Base-by-base conservation (phyloP, 2,113 vertebrate genomes). In the Dendropsophus ebraccatus region DNA sequence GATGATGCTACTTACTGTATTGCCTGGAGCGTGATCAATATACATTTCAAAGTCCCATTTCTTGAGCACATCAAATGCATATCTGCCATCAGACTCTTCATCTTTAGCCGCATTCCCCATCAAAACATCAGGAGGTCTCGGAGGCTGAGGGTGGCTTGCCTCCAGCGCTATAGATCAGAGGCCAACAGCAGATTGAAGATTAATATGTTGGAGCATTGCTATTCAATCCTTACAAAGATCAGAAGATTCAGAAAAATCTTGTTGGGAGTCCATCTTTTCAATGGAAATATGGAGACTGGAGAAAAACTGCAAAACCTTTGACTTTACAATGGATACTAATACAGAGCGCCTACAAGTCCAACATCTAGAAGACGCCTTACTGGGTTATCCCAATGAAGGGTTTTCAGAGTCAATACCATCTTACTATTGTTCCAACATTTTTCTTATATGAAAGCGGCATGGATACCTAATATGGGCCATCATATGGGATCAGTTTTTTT, bases 11-110 rank as follows among this genome's bases (percentile, higher is more conserved):
- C n/a, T 25, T 28, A 60, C 25, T 58, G 32, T 25, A 21, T 79
- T 79, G 77, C 54, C 54, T 58, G 52, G 35, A 79, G 77, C 54
- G 37, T 54, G 50, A 79, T 60, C 77, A 79, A 79, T 79, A 79
- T 79, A 45, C 77, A 79, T 79, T 79, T 79, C 77, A 79, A 79
- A 79, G 77, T 25, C 30, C 23, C 30, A 60, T 41, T 41, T 54
- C 12, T 79, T 3, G 21, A 60, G 77, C 19, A 79, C 54, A 41
- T 79, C 54, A 60, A 79, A 79, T 79, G 56, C 21, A 37, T 25
- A 79, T n/a, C n/a, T 60, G 30, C 23, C 50, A 79, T 19, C 13
- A 23, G 52, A 58, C 30, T 0, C 30, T 23, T 79, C 54, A 60
- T 60, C 77, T 79, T 21, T 7, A 37, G 52, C 28, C 60, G 32